Base-by-base conservation (phyloP, 2,113 vertebrate species). In the Tylochromis polylepis region DNA sequence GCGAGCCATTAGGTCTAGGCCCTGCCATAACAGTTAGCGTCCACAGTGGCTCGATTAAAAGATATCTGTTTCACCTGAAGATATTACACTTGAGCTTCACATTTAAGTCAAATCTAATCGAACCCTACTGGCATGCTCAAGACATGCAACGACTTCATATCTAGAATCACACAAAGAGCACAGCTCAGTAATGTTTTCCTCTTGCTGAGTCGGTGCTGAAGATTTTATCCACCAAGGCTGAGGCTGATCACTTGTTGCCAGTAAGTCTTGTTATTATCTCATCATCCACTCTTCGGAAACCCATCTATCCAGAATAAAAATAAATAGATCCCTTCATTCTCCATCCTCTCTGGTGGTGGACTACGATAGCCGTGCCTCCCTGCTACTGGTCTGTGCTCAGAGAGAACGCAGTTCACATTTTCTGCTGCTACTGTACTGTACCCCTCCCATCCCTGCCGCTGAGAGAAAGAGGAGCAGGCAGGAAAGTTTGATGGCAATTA, bases 401-500 rank as follows among this genome's bases (percentile, higher is more conserved):
- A 6, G 88, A 91, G 85, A 94, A 89, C 60, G 92, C 92, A 87
- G 90, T 93, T 94, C 90, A 95, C 89, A 88, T 92, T 90, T 92
- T 88, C 88, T 94, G 92, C 91, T 84, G 87, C 90, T 87, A 82
- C 89, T 92, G 91, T 91, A 88, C 88, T 72, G 79, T 81, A 92
- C 92, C 88, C 93, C 92, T 92, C 94, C 93, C 92, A 79, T 85
- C 84, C 81, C 75, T 14, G 7, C 80, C 81, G 65, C 89, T 80
- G 77, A 82, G 91, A 87, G 87, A 91, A 79, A 88, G 88, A 87
- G 85, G 60, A 92, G 91, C 60, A 83, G 90, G 90, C 85, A 81
- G 88, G 87, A 90, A 93, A 95, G 91, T 95, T 92, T 94, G 91
- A 94, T 89, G 93, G 91, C 93, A 91, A 95, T 95, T 95, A 94